Percentiles rank a stretch among this genome's conserved stretches.
Evolutionary conservation across 2,797 vertebrate species (phyloP).

Genomic region (Falco columbarius): DNA sequence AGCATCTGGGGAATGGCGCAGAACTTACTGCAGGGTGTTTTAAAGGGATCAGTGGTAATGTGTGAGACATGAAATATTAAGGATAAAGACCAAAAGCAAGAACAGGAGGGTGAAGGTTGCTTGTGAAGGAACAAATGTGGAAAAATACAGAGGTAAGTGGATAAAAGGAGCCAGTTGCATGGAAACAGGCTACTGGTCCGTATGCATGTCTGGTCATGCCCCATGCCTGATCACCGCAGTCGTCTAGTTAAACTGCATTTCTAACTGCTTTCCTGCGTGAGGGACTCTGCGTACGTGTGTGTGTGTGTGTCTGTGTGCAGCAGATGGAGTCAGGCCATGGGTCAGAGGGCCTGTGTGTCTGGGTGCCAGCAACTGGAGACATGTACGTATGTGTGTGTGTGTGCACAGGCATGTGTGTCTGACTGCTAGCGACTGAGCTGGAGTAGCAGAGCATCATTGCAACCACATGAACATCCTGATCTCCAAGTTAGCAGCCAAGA

Average conservation of each 20-base stretch:
- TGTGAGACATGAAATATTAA: background rate
- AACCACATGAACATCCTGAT: background rate
- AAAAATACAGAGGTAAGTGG: background rate
- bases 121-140: background rate
- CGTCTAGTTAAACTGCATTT: background rate
- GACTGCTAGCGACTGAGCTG: background rate
- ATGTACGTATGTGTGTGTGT: no score
- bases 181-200: background rate
- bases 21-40: background rate
- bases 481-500: background rate
- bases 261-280: background rate
- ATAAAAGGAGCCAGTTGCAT: background rate
- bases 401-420: background rate
- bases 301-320: background rate
- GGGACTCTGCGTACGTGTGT: background rate
- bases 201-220: background rate
- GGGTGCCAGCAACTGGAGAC: background rate
- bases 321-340: background rate
- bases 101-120: background rate
- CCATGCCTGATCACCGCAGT: background rate
- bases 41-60: background rate
- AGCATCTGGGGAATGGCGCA: background rate
- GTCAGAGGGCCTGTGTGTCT: fast-evolving
- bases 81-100: background rate
- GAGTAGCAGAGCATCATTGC: background rate